Evolutionary conservation across 1,140 invertebrate genomes (phyloP).

Genomic region (Choristoneura fumiferana): DNA sequence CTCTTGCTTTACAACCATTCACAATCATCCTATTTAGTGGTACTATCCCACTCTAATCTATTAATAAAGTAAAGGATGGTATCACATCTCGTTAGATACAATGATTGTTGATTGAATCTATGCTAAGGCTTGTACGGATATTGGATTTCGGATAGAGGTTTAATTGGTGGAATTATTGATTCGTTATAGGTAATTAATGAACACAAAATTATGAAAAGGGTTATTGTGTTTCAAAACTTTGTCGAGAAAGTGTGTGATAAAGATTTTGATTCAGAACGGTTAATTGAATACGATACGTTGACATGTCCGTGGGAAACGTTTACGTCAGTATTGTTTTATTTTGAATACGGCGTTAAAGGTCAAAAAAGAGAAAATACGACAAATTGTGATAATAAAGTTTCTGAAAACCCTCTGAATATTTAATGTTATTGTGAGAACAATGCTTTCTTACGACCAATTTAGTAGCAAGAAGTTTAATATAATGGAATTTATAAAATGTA

Average conservation of each 20-base stretch:
- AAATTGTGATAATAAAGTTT: too few relatives aligned
- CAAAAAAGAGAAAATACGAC: conserved; percentile 1
- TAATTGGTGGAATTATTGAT: conserved; percentile 3
- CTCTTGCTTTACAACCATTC: neutral
- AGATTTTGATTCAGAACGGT: neutral
- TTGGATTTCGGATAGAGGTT: neutral
- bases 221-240: neutral
- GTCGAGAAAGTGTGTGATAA: conserved; percentile 5
- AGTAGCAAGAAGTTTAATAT: too few relatives aligned
- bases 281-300: conserved; percentile 10
- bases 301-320: conserved; percentile 3
- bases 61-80: neutral
- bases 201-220: neutral
- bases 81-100: neutral
- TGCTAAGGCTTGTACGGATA: neutral
- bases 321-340: conserved; percentile 2
- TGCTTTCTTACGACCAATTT: too few relatives aligned
- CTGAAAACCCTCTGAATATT: too few relatives aligned
- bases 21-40: neutral
- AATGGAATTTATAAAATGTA: too few relatives aligned
- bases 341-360: conserved; percentile 10
- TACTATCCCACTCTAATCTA: neutral
- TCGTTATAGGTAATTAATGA: neutral
- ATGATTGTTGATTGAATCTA: neutral
- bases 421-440: too few relatives aligned